phyloP scores from a whole-genome alignment of 2,797 vertebrate genomes.

The Cuculus canorus region DNA sequence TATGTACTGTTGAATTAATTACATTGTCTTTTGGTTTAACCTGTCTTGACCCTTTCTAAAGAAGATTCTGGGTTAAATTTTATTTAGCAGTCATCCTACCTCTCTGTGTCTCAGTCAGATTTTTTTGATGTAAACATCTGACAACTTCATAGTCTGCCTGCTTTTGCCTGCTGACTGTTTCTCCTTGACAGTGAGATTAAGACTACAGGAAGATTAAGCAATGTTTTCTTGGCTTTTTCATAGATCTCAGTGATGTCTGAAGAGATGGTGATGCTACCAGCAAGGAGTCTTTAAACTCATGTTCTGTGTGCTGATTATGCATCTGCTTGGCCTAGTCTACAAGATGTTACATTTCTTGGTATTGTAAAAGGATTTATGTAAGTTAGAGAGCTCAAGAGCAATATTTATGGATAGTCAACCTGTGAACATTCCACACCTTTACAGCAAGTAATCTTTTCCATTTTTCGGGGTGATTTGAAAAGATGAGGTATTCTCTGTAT shows the following conservation, averaged over 20 bases:
- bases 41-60: neutral
- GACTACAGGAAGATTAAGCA: neutral
- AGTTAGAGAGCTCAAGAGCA: neutral
- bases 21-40: neutral
- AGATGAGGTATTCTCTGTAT: neutral
- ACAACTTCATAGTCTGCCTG: neutral
- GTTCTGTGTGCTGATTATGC: accelerated
- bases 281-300: neutral
- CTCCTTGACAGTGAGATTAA: neutral
- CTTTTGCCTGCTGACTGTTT: neutral
- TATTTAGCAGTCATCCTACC: neutral
- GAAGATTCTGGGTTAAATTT: neutral
- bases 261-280: neutral
- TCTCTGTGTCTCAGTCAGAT: neutral
- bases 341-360: neutral
- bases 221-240: neutral
- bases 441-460: neutral
- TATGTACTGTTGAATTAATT: neutral
- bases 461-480: neutral
- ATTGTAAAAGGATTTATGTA: accelerated
- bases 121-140: neutral
- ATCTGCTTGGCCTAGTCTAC: neutral
- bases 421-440: neutral
- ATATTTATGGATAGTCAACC: neutral
- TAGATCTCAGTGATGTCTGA: neutral